Percentiles rank a stretch among this genome's conserved stretches.
Evolutionary conservation across 2,113 vertebrate genomes (phyloP).

Genomic region (Rhinoptilus africanus): DNA sequence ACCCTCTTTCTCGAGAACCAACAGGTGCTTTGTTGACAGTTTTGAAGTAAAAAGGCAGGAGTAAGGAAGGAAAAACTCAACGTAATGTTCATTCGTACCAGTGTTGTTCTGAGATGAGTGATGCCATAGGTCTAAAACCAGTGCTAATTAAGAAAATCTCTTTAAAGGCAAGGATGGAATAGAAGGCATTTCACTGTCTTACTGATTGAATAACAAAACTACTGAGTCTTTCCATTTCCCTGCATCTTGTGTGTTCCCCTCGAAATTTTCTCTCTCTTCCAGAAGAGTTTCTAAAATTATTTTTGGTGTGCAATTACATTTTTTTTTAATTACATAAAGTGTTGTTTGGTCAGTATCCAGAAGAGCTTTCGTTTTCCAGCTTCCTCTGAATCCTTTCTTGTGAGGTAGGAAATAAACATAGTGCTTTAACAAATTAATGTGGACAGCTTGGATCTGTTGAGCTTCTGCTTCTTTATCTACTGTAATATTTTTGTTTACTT

Average conservation of each 20-base stretch:
- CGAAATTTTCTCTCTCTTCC: neutral
- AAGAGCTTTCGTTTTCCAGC: neutral
- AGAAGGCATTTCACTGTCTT: neutral
- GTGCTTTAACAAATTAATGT: neutral
- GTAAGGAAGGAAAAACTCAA: neutral
- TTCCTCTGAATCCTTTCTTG: neutral
- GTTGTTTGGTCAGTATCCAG: neutral
- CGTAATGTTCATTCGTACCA: neutral
- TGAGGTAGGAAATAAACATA: neutral
- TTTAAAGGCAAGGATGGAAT: neutral
- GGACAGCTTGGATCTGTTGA: neutral
- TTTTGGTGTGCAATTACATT: neutral
- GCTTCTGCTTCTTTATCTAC: neutral
- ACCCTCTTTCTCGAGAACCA: neutral
- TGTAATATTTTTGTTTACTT: constrained; percentile 10
- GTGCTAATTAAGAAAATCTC: neutral
- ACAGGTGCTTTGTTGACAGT: neutral
- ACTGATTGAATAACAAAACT: neutral
- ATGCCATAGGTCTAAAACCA: neutral
- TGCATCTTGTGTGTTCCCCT: neutral
- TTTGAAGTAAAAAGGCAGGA: neutral
- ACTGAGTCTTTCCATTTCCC: neutral
- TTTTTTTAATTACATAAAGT: neutral
- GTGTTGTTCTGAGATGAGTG: neutral
- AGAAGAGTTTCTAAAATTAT: neutral